Base-by-base conservation (phyloP, 1,140 invertebrate species). In the Hyphantria cunea region DNA sequence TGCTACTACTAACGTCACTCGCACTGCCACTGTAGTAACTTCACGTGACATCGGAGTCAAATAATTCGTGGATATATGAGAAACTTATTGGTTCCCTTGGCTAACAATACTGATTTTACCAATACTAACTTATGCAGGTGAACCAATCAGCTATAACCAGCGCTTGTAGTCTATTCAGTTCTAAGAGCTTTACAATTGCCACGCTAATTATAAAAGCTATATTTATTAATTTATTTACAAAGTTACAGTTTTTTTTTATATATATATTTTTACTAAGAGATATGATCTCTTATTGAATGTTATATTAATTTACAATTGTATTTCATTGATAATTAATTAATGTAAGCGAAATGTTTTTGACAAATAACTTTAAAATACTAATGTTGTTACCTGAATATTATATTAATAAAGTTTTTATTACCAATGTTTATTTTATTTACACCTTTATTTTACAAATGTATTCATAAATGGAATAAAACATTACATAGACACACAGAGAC, bases 1-100 rank as follows among this genome's bases (percentile, higher is more conserved):
- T 45, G 66, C 79, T 15, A 76, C 80, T 0, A 80, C 82, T 0
- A 80, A 78, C 6, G 79, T 84, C 7, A 82, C 80, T 37, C 76
- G 85, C 13, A 86, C 82, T 10, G 78, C 86, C 15, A 84, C 84
- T 13, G 80, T 78, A 32, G 48, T 59, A 6, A 88, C 85, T 8
- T 84, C 86, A 39, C 78, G 87, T 10, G 87, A 90, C 33, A 64
- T 90, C 60, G 86, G 86, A 15, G 78, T 80, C n/a, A 89, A 90
- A 61, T 90, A 80, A 84, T 14, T 17, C 0, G 7, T 3, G 17
- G 17, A 25, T 25, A n/a, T n/a, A 25, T 25, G 17, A 25, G 17
- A 25, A 25, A 25, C 2, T n/a, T n/a, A n/a, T n/a, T 25, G 17
- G 1, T 5, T 25, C 17, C 17, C 17, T 25, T 25, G 17, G 2